Conservation (phyloP, 2,113 vertebrate genomes). For the Rhynchopsitta pachyrhyncha region DNA sequence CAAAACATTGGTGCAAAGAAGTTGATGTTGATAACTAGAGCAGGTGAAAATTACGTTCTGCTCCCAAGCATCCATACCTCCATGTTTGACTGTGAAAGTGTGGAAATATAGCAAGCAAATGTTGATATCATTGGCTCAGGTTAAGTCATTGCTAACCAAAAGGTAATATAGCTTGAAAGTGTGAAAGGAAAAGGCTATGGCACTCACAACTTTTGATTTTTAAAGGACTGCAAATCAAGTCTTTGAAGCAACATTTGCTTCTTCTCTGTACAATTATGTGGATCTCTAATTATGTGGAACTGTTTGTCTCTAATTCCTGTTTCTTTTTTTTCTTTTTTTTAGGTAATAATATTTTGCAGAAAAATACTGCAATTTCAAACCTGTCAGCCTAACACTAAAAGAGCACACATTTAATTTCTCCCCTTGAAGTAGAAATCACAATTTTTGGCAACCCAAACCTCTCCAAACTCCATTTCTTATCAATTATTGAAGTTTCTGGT, state of each 20-base stretch:
- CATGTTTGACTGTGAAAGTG: not conserved
- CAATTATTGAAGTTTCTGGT: not conserved
- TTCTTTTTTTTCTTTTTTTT: not conserved
- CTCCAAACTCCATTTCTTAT: not conserved
- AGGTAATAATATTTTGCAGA: not conserved
- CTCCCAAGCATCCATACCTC: not conserved
- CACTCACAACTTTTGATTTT: not conserved
- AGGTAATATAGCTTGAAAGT: not conserved
- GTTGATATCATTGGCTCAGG: not conserved
- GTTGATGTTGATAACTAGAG: not conserved
- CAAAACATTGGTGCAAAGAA: not conserved
- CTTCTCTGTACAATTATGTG: not conserved
- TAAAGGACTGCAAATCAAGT: not conserved
- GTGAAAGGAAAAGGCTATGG: not conserved
- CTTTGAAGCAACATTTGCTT: not conserved
- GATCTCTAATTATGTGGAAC: not conserved
- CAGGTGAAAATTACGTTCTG: accelerated
- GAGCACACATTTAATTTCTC: accelerated
- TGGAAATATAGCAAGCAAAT: not conserved
- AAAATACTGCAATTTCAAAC: not conserved
- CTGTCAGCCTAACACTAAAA: not conserved
- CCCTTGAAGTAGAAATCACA: not conserved
- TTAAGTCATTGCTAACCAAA: not conserved
- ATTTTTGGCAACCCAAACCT: not conserved
- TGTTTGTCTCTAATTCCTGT: not conserved